phyloP scores from a whole-genome alignment of 2,888 invertebrate genomes.

The Fragum fragum region DNA sequence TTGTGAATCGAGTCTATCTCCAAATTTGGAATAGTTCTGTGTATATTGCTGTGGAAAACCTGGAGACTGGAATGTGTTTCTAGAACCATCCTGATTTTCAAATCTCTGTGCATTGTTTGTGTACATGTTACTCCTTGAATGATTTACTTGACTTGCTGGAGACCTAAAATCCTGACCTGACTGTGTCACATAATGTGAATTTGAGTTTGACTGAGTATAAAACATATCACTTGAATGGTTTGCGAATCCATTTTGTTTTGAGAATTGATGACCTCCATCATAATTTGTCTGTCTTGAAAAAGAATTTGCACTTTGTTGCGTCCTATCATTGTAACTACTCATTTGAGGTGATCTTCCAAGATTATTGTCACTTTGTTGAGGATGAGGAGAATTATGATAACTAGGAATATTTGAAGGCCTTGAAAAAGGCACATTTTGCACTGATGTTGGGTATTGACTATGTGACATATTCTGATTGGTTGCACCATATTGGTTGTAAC shows the following conservation, averaged over 20 bases:
- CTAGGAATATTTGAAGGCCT: conserved; percentile 23
- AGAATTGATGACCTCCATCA: neutral
- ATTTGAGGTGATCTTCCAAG: conserved; percentile 22
- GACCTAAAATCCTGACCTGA: conserved; percentile 24
- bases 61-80: neutral
- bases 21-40: conserved; percentile 30
- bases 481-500: conserved; percentile 38
- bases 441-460: neutral
- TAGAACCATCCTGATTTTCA: conserved; percentile 10
- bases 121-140: neutral
- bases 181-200: conserved; percentile 9
- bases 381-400: conserved; percentile 5
- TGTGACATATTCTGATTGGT: conserved; percentile 23
- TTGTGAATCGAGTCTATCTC: conserved; percentile 36
- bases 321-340: conserved; percentile 4
- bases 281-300: conserved; percentile 5
- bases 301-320: neutral
- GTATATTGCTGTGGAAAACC: conserved; percentile 29
- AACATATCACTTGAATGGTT: conserved; percentile 41
- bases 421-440: conserved; percentile 15
- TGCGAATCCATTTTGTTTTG: conserved; percentile 39
- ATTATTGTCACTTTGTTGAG: conserved; percentile 10
- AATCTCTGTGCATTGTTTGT: conserved; percentile 18
- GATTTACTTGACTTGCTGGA: conserved; percentile 8
- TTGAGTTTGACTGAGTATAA: conserved; percentile 41